Conservation (phyloP, 2,888 invertebrate species). For the Andrena haemorrhoa region DNA sequence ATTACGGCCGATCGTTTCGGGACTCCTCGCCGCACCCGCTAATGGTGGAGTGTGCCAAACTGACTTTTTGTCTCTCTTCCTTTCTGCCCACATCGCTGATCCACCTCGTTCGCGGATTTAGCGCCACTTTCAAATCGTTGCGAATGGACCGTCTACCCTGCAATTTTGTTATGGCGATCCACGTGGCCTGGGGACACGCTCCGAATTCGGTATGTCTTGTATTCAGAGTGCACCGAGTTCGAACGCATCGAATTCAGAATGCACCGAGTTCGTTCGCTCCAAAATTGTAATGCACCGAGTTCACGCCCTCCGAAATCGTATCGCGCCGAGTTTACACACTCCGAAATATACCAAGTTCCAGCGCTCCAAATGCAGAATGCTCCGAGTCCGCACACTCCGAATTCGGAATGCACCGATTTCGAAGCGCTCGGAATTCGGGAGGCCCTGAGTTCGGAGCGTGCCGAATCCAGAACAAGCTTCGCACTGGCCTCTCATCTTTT, state of each 20-base stretch:
- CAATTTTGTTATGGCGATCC: not conserved
- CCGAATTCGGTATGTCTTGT: not conserved
- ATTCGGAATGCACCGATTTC: not conserved
- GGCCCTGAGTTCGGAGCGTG: not conserved
- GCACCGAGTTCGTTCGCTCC: not conserved
- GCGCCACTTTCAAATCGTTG: conserved; percentile 1
- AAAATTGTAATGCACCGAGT: too few relatives aligned
- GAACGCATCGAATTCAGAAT: too few relatives aligned
- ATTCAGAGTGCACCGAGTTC: not conserved
- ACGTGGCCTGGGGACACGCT: not conserved
- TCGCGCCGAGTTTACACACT: too few relatives aligned
- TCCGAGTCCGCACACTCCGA: not conserved
- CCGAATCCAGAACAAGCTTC: not conserved
- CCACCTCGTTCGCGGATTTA: conserved; percentile 30
- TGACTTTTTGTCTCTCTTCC: conserved; percentile 60
- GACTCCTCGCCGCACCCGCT: conserved; percentile 47
- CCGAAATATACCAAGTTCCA: not conserved
- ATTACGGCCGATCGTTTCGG: conserved; percentile 67
- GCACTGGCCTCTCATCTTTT: not conserved
- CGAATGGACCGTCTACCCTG: not conserved
- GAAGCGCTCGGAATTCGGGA: not conserved
- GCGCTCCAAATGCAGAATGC: not conserved
- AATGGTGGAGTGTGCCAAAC: conserved; percentile 72
- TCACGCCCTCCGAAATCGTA: too few relatives aligned
- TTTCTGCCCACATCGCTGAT: not conserved